Evolutionary conservation across 2,888 invertebrate genomes (phyloP).

Genomic region (Ectemnius continuus): DNA sequence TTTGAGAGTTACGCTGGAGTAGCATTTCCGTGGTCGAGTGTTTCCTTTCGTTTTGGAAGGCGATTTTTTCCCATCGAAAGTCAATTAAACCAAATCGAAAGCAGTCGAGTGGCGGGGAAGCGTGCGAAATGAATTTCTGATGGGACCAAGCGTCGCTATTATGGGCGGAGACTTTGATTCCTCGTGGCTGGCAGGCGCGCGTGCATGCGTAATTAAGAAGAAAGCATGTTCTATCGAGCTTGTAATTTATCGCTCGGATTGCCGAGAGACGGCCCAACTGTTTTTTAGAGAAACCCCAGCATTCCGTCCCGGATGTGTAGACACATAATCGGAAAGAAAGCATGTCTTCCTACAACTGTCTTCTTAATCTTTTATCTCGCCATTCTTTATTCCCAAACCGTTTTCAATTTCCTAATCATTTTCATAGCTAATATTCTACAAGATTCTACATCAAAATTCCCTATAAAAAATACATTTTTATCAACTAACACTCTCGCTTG

Average conservation of each 20-base stretch:
- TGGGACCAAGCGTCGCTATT: no score
- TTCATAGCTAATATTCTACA: no score
- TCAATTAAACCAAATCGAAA: background rate
- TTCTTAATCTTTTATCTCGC: background rate
- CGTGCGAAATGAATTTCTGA: background rate
- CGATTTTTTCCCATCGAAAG: background rate
- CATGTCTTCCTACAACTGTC: background rate
- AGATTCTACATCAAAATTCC: no score
- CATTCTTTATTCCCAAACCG: background rate
- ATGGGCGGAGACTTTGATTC: background rate
- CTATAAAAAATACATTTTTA: no score
- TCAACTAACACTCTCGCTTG: background rate
- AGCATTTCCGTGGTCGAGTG: no score
- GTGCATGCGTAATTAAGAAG: conserved; percentile 4
- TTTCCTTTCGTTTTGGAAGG: no score
- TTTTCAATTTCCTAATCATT: no score
- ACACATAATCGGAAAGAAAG: conserved; percentile 2
- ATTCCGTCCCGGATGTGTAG: background rate
- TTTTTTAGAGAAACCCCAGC: background rate
- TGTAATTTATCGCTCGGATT: conserved; percentile 6
- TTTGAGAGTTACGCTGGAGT: no score
- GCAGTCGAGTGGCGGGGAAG: background rate
- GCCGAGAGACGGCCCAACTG: background rate
- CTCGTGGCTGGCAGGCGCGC: background rate
- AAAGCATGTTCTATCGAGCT: conserved; percentile 3